A percentile compares a stretch with the other conserved stretches of the same genome.
Conservation (phyloP, 2,113 vertebrate genomes). For the Clarias macrocephalus region DNA sequence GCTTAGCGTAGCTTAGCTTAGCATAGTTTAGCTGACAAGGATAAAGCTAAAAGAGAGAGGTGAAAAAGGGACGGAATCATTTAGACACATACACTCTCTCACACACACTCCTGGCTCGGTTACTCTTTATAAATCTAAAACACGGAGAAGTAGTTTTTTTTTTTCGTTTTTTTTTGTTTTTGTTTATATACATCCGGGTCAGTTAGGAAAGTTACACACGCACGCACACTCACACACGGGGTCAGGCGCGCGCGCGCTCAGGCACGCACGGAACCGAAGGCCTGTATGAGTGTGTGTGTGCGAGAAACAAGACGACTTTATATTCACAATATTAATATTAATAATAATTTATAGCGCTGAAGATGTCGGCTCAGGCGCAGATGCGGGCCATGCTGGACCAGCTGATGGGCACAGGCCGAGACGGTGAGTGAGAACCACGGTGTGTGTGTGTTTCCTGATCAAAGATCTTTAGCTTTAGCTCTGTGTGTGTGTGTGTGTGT, state of each 20-base stretch:
- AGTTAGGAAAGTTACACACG: neutral
- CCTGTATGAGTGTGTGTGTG: constrained; percentile 20
- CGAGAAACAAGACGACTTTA: neutral
- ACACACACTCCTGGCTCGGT: neutral
- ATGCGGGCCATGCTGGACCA: constrained; percentile 99
- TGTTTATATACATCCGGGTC: neutral
- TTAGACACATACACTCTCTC: neutral
- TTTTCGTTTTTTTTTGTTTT: neutral
- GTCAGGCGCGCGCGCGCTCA: neutral
- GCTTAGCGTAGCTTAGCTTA: constrained; percentile 14
- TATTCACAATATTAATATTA: neutral
- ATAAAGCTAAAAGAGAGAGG: neutral
- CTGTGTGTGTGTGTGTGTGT: neutral
- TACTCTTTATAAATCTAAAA: neutral
- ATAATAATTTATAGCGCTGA: constrained; percentile 23
- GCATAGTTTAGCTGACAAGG: constrained; percentile 26
- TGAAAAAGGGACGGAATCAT: neutral
- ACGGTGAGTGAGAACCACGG: constrained; percentile 78
- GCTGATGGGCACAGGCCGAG: constrained; percentile 96
- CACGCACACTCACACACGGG: neutral
- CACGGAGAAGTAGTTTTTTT: neutral
- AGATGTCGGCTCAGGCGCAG: constrained; percentile 98
- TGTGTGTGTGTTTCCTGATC: neutral
- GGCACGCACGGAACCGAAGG: constrained; percentile 16
- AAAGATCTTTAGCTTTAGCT: neutral